A percentile compares a stretch with the other conserved stretches of the same genome.
Evolutionary conservation across 2,113 vertebrate genomes (phyloP).

Genomic region (Nannobrachium achirus): DNA sequence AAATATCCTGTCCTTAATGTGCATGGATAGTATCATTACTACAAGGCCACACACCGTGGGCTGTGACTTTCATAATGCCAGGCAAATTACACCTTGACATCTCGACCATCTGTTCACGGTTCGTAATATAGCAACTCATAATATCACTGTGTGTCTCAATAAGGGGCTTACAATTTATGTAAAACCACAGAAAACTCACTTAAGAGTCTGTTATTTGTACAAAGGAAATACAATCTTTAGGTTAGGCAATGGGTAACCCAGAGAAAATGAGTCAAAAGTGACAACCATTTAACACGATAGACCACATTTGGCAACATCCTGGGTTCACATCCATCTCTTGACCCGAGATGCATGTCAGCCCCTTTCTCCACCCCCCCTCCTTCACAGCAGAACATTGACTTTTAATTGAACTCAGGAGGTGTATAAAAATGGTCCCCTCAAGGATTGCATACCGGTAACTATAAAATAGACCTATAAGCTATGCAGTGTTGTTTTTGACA

Average conservation of each 20-base stretch:
- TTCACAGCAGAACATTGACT: no score
- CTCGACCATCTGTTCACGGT: constrained; percentile 32
- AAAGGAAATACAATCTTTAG: constrained; percentile 6
- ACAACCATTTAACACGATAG: no score
- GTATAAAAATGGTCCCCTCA: no score
- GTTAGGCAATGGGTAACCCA: constrained; percentile 29
- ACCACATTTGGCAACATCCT: no score
- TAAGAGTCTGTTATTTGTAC: background rate
- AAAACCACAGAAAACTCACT: constrained; percentile 4
- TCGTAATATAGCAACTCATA: background rate
- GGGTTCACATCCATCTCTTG: no score
- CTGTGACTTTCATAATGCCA: constrained; percentile 43
- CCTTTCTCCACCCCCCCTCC: no score
- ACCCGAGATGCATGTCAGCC: no score
- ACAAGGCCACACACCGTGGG: constrained; percentile 16
- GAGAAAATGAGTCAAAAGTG: constrained; percentile 31
- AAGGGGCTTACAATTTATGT: constrained; percentile 12
- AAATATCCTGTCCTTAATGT: constrained; percentile 5
- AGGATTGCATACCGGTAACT: no score
- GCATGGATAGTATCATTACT: constrained; percentile 20
- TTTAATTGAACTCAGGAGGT: no score
- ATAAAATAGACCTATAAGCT: background rate
- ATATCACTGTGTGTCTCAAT: background rate
- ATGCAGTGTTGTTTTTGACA: no score
- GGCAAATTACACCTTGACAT: constrained; percentile 33